phyloP scores from a whole-genome alignment of 2,113 vertebrate species.

The Paedocypris sp. region DNA sequence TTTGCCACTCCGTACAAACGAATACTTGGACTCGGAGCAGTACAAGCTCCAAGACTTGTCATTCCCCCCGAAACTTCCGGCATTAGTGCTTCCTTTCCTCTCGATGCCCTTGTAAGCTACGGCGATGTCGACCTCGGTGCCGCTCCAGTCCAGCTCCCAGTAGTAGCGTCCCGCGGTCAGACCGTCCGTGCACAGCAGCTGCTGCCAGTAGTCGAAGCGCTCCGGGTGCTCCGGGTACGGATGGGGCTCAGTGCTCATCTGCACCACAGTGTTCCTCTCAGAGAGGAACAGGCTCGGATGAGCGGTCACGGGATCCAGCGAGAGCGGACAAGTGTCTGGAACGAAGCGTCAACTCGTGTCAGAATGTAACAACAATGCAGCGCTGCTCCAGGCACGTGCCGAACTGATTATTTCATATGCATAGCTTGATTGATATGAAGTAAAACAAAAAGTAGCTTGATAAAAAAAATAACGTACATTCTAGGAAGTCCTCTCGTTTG shows the following conservation, averaged over 20 bases:
- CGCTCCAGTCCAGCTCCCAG: conserved; percentile 67
- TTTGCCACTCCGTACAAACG: conserved; percentile 66
- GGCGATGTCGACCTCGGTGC: conserved; percentile 62
- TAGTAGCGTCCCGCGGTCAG: conserved; percentile 59
- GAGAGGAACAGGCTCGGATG: conserved; percentile 57
- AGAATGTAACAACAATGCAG: not conserved
- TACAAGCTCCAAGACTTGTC: conserved; percentile 73
- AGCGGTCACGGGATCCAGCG: conserved; percentile 54
- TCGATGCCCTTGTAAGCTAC: conserved; percentile 60
- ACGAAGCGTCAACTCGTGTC: not conserved
- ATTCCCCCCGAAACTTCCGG: conserved; percentile 67
- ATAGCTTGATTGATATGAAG: too few relatives aligned
- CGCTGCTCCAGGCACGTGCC: too few relatives aligned
- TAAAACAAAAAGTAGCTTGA: too few relatives aligned
- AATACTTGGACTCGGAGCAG: conserved; percentile 64
- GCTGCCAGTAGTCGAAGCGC: conserved; percentile 64
- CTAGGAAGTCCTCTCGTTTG: conserved; percentile 55
- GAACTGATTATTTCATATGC: too few relatives aligned
- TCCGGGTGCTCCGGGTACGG: conserved; percentile 56
- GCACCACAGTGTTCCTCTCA: conserved; percentile 53
- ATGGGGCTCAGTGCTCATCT: conserved; percentile 49
- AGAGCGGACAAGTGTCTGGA: conserved; percentile 50
- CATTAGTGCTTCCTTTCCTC: conserved; percentile 61
- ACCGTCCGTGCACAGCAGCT: conserved; percentile 61
- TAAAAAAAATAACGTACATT: conserved; percentile 45